These are phyloP conservation scores for Lemur catta DNA, from an alignment of 2,797 vertebrate genomes.

Conservation along the genomic window DNA sequence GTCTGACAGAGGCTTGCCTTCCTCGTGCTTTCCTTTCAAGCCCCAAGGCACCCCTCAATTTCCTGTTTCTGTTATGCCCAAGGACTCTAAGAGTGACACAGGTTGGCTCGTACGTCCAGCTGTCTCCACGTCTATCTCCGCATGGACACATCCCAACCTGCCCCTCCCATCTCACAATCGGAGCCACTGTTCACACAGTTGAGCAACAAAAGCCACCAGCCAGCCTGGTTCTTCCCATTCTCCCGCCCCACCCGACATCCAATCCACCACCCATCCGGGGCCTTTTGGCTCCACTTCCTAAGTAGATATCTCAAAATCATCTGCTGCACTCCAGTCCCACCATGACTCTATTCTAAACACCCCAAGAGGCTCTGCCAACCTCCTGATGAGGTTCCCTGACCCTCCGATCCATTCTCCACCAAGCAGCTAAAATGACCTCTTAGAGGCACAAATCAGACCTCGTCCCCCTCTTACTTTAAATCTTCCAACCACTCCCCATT, in stretches of 20 bases:
- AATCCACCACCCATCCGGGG: background rate
- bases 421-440: background rate
- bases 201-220: background rate
- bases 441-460: background rate
- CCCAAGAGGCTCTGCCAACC: background rate
- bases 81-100: background rate
- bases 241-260: background rate
- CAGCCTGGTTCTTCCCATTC: background rate
- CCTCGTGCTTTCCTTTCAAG: background rate
- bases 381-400: background rate
- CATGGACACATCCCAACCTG: background rate
- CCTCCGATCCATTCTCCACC: background rate
- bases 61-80: background rate
- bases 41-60: background rate
- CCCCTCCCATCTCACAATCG: background rate
- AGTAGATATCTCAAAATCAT: background rate
- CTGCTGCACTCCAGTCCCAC: no score
- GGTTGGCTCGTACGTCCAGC: background rate
- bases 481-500: background rate
- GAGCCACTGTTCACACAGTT: rapidly evolving
- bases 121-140: background rate
- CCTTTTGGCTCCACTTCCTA: background rate
- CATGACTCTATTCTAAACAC: background rate
- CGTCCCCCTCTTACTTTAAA: background rate
- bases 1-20: background rate